Evolutionary conservation across 2,797 vertebrate genomes (phyloP).

Genomic region (Vipera ursinii): DNA sequence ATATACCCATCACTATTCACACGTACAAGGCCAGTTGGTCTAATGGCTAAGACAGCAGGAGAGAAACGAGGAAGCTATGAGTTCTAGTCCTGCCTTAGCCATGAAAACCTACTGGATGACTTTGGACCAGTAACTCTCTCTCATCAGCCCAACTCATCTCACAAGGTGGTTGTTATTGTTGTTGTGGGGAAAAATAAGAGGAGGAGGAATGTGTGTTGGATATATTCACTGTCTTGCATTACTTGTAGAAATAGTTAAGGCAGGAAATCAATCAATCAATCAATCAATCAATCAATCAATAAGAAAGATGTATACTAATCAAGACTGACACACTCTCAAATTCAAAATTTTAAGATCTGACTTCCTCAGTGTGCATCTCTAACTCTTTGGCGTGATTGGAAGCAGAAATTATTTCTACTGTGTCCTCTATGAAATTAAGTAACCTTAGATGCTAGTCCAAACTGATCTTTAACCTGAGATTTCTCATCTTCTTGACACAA

Average conservation of each 20-base stretch:
- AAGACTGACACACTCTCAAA: not conserved
- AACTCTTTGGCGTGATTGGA: not conserved
- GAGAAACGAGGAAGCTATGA: not conserved
- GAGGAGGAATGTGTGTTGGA: not conserved
- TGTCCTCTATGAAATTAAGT: not conserved
- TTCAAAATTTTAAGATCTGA: not conserved
- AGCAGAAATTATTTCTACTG: not conserved
- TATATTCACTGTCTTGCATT: not conserved
- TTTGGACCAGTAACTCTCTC: not conserved
- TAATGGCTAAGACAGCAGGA: not conserved
- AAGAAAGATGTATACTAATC: not conserved
- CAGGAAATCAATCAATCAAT: not conserved
- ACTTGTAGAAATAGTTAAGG: not conserved
- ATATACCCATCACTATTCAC: not conserved
- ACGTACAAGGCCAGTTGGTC: not conserved
- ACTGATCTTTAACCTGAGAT: not conserved
- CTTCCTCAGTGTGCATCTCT: not conserved
- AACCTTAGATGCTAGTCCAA: not conserved
- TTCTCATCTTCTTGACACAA: not conserved
- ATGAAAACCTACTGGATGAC: not conserved
- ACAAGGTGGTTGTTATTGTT: not conserved
- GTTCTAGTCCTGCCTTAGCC: too few relatives aligned
- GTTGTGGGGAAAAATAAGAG: not conserved
- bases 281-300: not conserved
- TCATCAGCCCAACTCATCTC: not conserved